These are phyloP conservation scores for Dicroscelio sp. DNA, from an alignment of 2,888 invertebrate genomes.

Conservation along the genomic window DNA sequence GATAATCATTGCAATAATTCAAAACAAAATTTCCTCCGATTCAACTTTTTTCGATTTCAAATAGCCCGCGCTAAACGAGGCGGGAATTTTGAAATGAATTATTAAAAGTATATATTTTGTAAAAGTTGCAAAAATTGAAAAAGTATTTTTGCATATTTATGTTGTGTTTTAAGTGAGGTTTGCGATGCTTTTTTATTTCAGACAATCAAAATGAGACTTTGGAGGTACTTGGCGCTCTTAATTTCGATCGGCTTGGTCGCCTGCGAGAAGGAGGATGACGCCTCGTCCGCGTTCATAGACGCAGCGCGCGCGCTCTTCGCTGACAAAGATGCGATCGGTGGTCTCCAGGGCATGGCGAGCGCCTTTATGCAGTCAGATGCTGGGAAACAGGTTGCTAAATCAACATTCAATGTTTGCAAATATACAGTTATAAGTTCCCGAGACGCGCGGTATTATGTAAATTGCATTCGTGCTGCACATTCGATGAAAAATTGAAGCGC, in stretches of 20 bases:
- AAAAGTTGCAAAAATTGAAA: background rate
- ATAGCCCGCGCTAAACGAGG: no score
- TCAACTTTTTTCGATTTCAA: no score
- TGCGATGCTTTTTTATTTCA: conserved; percentile 46
- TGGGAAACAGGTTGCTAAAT: conserved; percentile 92
- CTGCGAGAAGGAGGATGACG: conserved; percentile 91
- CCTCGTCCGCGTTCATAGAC: conserved; percentile 93
- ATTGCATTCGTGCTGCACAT: conserved; percentile 35
- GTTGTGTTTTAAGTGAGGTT: no score
- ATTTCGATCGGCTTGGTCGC: conserved; percentile 84
- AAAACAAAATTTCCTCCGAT: no score
- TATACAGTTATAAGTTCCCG: conserved; percentile 57
- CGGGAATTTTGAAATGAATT: no score
- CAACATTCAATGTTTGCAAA: conserved; percentile 61
- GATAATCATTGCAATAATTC: no score
- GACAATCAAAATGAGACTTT: conserved; percentile 87
- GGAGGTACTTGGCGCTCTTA: conserved; percentile 86
- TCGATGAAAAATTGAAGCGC: conserved; percentile 27
- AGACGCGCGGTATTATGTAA: conserved; percentile 46
- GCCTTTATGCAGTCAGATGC: conserved; percentile 94
- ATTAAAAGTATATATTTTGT: no score
- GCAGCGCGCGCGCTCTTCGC: conserved; percentile 94
- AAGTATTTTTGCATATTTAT: background rate
- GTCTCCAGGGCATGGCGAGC: conserved; percentile 94
- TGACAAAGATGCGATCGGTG: conserved; percentile 92